These are phyloP conservation scores for Chrysochloris asiatica DNA, from an alignment of 2,113 vertebrate species.

Conservation along the genomic window DNA sequence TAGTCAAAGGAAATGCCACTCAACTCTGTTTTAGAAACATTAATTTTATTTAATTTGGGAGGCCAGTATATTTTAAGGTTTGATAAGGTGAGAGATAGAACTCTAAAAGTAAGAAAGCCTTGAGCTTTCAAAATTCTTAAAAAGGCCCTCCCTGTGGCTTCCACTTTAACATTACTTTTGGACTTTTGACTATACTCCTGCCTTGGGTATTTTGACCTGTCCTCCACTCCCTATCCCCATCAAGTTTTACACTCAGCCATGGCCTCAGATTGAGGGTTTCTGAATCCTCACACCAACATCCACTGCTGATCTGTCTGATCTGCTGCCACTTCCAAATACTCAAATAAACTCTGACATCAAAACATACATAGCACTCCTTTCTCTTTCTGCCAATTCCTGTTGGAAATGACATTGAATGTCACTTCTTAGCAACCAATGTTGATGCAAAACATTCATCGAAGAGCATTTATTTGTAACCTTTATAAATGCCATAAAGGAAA, in stretches of 20 bases:
- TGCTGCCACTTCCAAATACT: neutral
- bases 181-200: neutral
- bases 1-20: neutral
- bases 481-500: too few relatives aligned
- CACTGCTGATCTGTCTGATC: neutral
- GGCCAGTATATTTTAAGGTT: neutral
- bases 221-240: too few relatives aligned
- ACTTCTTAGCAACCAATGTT: too few relatives aligned
- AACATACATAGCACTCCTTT: neutral
- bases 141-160: neutral
- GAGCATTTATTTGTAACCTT: too few relatives aligned
- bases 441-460: too few relatives aligned
- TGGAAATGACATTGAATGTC: too few relatives aligned
- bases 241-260: neutral
- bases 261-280: neutral
- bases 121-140: neutral
- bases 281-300: neutral
- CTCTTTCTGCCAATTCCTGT: neutral
- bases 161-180: neutral
- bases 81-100: neutral
- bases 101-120: conserved; percentile 10
- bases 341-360: conserved; percentile 7
- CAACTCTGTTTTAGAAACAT: neutral
- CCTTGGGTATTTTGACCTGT: neutral
- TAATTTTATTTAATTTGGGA: neutral